phyloP scores from a whole-genome alignment of 2,113 vertebrate genomes.

The Microtus pennsylvanicus region DNA sequence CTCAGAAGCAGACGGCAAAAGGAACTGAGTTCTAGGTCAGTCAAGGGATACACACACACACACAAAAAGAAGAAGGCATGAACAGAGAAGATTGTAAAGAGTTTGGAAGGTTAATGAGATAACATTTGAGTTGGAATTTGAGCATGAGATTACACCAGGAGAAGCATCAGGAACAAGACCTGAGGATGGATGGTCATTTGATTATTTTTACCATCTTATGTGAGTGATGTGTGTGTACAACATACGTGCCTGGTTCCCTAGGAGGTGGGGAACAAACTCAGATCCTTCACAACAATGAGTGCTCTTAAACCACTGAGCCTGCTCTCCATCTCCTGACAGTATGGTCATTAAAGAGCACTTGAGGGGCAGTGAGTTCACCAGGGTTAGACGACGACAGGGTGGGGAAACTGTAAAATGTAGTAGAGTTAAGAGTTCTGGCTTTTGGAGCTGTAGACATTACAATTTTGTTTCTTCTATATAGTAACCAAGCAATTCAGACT shows the following conservation, averaged over 20 bases:
- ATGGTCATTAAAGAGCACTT: background rate
- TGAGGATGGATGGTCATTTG: background rate
- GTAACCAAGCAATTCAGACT: background rate
- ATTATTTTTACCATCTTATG: background rate
- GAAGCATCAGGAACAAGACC: background rate
- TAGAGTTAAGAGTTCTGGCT: background rate
- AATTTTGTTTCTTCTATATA: background rate
- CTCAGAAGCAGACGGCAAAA: background rate
- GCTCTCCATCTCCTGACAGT: background rate
- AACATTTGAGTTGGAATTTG: conserved; percentile 46
- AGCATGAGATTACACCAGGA: conserved; percentile 19
- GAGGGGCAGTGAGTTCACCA: background rate
- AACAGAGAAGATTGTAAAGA: conserved; percentile 14
- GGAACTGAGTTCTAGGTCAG: background rate
- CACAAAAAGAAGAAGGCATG: background rate
- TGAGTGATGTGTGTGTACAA: background rate
- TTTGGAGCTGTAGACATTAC: background rate
- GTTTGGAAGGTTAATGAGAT: conserved; percentile 7
- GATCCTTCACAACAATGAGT: background rate
- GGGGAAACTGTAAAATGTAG: background rate
- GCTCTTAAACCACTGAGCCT: background rate
- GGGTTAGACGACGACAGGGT: background rate
- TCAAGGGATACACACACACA: too few relatives aligned
- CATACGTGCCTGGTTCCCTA: background rate
- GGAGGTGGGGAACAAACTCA: background rate